Evolutionary conservation across 2,113 vertebrate species (phyloP).

Genomic region (Proterorhinus semilunaris): DNA sequence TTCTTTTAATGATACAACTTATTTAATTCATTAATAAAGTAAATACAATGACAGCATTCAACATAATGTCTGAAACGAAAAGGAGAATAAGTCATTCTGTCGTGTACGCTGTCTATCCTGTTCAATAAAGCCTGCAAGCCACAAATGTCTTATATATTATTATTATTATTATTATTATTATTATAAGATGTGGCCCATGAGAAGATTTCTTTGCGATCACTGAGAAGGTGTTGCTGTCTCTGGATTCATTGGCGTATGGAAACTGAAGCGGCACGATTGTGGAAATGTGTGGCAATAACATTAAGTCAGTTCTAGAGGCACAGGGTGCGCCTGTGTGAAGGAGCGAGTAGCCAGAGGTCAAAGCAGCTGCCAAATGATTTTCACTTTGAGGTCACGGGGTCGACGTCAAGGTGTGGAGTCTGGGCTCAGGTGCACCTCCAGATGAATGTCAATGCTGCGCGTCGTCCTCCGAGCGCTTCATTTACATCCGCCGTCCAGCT

Average conservation of each 20-base stretch:
- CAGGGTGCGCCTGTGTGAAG: neutral
- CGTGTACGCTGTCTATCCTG: too few species aligned
- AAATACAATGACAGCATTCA: too few species aligned
- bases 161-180: too few species aligned
- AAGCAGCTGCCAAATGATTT: slow-evolving; percentile 44
- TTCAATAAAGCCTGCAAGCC: too few species aligned
- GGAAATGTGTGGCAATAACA: neutral
- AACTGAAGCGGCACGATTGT: neutral
- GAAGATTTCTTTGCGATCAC: neutral
- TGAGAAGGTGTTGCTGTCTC: neutral
- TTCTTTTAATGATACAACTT: too few species aligned
- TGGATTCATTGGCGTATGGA: neutral
- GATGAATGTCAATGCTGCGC: slow-evolving; percentile 52
- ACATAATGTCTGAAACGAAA: too few species aligned
- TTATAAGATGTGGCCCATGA: too few species aligned
- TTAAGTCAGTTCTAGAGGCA: neutral
- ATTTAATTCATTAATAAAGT: too few species aligned
- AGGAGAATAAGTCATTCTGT: too few species aligned
- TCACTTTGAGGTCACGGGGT: slow-evolving; percentile 41
- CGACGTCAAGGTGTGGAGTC: slow-evolving; percentile 32
- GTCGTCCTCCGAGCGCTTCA: slow-evolving; percentile 26
- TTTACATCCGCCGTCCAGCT: slow-evolving; percentile 47
- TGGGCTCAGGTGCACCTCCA: slow-evolving; percentile 1
- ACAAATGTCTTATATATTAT: too few species aligned
- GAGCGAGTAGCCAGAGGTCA: slow-evolving; percentile 28